Percentiles rank a stretch among this genome's conserved stretches.
phyloP scores from a whole-genome alignment of 2,113 vertebrate genomes.

The Psephotus haematonotus region DNA sequence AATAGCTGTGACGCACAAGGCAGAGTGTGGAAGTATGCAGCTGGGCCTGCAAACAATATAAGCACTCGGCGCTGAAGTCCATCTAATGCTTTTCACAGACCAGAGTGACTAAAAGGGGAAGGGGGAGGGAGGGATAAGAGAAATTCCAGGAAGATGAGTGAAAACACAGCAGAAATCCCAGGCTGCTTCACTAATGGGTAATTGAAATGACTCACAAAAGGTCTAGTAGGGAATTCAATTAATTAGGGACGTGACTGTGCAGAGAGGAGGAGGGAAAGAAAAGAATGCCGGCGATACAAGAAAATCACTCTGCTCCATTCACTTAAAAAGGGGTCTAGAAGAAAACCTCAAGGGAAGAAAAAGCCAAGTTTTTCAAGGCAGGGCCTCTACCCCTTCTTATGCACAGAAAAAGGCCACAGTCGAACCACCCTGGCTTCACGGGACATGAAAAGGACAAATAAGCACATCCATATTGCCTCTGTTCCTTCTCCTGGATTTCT shows the following conservation, averaged over 20 bases:
- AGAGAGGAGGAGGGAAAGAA: slow-evolving; percentile 59
- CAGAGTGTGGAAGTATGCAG: slow-evolving; percentile 69
- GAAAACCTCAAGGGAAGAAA: slow-evolving; percentile 35
- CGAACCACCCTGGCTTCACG: not conserved
- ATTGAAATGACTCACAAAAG: slow-evolving; percentile 76
- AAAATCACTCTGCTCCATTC: slow-evolving; percentile 35
- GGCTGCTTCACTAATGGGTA: slow-evolving; percentile 71
- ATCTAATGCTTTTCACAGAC: slow-evolving; percentile 74
- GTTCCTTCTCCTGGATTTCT: not conserved
- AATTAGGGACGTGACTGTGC: slow-evolving; percentile 69
- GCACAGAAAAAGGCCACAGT: not conserved
- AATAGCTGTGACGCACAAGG: slow-evolving; percentile 75
- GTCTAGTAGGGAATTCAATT: slow-evolving; percentile 71
- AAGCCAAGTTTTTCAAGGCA: not conserved
- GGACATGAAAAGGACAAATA: not conserved
- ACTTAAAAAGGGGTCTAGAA: slow-evolving; percentile 26
- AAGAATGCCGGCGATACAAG: slow-evolving; percentile 50
- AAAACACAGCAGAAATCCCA: slow-evolving; percentile 69
- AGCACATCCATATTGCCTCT: not conserved
- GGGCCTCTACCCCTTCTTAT: not conserved
- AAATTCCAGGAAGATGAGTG: slow-evolving; percentile 74
- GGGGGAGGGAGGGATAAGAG: slow-evolving; percentile 36
- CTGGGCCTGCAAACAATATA: slow-evolving; percentile 73
- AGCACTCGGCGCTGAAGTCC: slow-evolving; percentile 53
- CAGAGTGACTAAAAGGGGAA: slow-evolving; percentile 61